phyloP scores from a whole-genome alignment of 2,113 vertebrate genomes.

The Mus spicilegus region DNA sequence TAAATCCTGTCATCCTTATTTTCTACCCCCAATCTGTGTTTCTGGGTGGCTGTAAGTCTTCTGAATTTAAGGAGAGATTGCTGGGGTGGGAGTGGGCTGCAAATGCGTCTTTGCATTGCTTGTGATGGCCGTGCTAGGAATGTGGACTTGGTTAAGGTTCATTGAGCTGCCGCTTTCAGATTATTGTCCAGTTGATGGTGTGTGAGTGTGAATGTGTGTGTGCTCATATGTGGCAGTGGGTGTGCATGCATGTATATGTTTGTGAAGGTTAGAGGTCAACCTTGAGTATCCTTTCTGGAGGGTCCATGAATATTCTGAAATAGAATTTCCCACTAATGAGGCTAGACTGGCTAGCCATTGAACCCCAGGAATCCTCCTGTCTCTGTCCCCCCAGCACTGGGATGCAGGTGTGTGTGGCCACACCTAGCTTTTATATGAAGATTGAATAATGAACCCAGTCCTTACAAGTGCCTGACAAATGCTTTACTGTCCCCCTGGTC shows the following conservation, averaged over 20 bases:
- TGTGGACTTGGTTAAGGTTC: background rate
- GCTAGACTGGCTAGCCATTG: background rate
- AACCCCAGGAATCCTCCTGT: background rate
- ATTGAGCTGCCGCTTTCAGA: background rate
- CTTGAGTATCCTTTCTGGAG: background rate
- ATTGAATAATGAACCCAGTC: background rate
- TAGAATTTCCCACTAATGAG: background rate
- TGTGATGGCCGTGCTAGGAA: background rate
- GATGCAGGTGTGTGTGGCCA: background rate
- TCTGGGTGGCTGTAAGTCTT: background rate
- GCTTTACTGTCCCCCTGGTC: background rate
- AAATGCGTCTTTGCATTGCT: background rate
- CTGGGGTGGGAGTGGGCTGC: background rate
- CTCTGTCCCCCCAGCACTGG: background rate
- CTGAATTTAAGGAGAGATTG: slow-evolving; percentile 33
- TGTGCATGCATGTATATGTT: background rate
- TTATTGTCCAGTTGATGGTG: background rate
- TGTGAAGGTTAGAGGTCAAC: background rate
- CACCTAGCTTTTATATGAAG: background rate
- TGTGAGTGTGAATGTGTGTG: too few species aligned
- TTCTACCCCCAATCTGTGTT: background rate
- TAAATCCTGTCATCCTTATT: background rate
- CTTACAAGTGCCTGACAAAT: background rate
- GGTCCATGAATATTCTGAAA: background rate
- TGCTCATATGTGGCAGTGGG: background rate